Evolutionary conservation across 2,888 invertebrate genomes (phyloP), one percentile per base, ranked within the genome.

Genomic region (Drosophila mimetica): DNA sequence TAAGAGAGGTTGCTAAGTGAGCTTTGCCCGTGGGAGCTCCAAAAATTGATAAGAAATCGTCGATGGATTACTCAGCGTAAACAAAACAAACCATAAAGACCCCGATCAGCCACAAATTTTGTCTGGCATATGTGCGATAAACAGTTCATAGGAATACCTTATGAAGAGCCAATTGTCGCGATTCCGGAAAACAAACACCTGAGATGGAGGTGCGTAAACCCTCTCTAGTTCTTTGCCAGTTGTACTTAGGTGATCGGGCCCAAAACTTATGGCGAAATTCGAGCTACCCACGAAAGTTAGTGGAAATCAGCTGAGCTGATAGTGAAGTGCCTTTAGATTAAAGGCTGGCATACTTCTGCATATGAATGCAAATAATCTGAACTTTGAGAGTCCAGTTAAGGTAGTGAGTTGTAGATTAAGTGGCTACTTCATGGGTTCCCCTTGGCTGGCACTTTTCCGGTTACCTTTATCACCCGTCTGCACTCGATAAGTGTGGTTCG

Each of bases 381-480:
- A 44, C 9, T 9, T 14, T 4, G 4, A 3, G 8, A 42, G 20
- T 2, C 7, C 7, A 41, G 1, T 22, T 2, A 13, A 28, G 13
- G 28, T 13, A 16, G 28, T 8, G n/a, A 8, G 28, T 34, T 22
- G 2, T 25, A 30, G 36, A 48, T 42, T 28, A 20, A 25, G 18
- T 30, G 30, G 9, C 16, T 18, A 18, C 0, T 16, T 0, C 9
- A 1, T 11, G 1, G 37, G 37, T 16, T 39, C 9, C 14, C 2
- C 14, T 25, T 37, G 36, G 3, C 3, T 16, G 13, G 22, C 39
- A 13, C 37, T 42, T 36, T 36, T 4, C n/a, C n/a, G 22, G 11
- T 14, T n/a, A 25, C 22, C 8, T 4, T 59, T 74, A 75, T 72
- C 64, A 48, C n/a, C 47, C 13, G 32, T 66, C n/a, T 55, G 28